These are phyloP conservation scores for Parnassius smintheus DNA, from an alignment of 2,888 invertebrate genomes.

Conservation along the genomic window DNA sequence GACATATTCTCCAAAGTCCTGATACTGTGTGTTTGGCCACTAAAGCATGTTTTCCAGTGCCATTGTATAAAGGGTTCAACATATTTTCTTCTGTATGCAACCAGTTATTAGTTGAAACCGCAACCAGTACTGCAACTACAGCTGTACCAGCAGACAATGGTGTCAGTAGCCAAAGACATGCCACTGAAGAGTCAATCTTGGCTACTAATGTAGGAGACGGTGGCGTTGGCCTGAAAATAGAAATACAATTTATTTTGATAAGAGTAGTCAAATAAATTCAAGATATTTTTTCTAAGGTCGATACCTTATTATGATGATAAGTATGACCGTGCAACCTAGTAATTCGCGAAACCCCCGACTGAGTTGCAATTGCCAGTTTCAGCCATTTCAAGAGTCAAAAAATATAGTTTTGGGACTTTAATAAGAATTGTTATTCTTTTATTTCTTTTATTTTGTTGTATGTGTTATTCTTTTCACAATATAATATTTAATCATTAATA, in stretches of 20 bases:
- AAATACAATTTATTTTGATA: not conserved
- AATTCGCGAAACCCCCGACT: too few species aligned
- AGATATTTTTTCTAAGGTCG: too few species aligned
- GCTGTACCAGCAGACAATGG: conserved; percentile 86
- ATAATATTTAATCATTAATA: too few species aligned
- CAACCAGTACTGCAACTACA: conserved; percentile 85
- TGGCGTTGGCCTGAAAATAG: conserved; percentile 58
- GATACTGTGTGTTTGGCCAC: conserved; percentile 88
- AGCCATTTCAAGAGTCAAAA: too few species aligned
- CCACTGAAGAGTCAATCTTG: conserved; percentile 81
- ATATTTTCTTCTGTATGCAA: conserved; percentile 93
- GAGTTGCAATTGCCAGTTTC: too few species aligned
- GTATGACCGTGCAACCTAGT: too few species aligned
- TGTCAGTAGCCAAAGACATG: conserved; percentile 83
- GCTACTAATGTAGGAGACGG: conserved; percentile 72
- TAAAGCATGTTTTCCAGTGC: conserved; percentile 86
- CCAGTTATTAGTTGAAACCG: conserved; percentile 91
- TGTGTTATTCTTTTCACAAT: too few species aligned
- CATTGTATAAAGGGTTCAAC: conserved; percentile 88
- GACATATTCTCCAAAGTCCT: conserved; percentile 91
- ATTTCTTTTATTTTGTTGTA: too few species aligned
- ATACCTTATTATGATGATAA: too few species aligned
- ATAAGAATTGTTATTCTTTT: too few species aligned
- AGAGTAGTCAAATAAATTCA: too few species aligned
- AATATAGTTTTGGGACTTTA: too few species aligned